Evolutionary conservation across 2,113 vertebrate species (phyloP).

Genomic region (Halcyon malimbica): DNA sequence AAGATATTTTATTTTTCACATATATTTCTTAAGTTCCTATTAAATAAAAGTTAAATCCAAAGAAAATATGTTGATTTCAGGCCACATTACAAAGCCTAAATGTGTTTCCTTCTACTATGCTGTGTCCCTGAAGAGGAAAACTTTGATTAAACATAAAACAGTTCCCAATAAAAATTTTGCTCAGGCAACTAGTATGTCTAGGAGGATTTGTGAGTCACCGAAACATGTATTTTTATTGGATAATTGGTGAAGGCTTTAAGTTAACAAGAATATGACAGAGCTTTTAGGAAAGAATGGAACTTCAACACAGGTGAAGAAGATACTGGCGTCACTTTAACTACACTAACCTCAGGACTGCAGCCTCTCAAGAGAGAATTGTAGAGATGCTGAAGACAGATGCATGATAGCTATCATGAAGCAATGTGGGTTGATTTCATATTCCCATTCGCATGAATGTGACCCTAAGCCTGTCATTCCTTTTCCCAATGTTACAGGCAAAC

Average conservation of each 20-base stretch:
- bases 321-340: neutral
- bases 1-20: neutral
- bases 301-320: neutral
- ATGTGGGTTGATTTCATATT: rapidly evolving
- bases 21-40: neutral
- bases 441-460: neutral
- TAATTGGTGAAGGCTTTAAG: neutral
- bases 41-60: neutral
- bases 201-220: neutral
- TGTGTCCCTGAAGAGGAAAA: neutral
- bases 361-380: neutral
- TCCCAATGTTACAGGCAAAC: neutral
- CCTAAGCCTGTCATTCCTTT: neutral
- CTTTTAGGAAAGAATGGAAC: neutral
- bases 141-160: neutral
- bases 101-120: neutral
- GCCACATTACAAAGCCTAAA: neutral
- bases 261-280: neutral
- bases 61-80: neutral
- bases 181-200: neutral
- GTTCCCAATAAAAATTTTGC: neutral
- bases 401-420: neutral
- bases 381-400: rapidly evolving
- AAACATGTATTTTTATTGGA: neutral
- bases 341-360: neutral